A percentile compares a stretch with the other conserved stretches of the same genome.
Evolutionary conservation across 2,113 vertebrate genomes (phyloP).

Genomic region (Tetrao urogallus): DNA sequence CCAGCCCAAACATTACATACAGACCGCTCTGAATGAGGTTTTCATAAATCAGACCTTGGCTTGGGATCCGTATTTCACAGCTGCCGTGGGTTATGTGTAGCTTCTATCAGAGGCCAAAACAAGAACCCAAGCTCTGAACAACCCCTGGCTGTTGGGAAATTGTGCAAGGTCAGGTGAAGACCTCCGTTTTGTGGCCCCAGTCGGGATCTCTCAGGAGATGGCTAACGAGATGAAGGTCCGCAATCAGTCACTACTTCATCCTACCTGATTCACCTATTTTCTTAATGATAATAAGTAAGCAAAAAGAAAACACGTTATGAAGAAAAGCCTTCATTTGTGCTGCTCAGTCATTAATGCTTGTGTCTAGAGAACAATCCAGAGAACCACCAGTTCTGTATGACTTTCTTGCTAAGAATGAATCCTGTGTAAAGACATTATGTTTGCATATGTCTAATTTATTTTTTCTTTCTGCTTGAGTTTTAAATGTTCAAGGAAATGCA

Average conservation of each 20-base stretch:
- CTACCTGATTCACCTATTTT: background rate
- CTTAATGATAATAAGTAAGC: background rate
- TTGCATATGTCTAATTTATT: background rate
- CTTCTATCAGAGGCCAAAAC: background rate
- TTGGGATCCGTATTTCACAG: conserved; percentile 27
- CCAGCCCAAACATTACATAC: background rate
- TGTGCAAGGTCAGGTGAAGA: background rate
- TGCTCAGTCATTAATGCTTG: background rate
- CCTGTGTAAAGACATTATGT: background rate
- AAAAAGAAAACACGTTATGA: background rate
- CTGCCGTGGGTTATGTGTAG: conserved; percentile 1
- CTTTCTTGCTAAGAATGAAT: background rate
- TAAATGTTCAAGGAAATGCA: background rate
- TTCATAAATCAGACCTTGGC: conserved; percentile 46
- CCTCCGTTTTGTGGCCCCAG: background rate
- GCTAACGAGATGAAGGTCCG: background rate
- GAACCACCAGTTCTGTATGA: background rate
- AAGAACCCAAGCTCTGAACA: background rate
- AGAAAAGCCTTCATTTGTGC: background rate
- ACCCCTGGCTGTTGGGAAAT: background rate
- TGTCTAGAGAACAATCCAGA: background rate
- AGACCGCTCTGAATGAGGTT: conserved; percentile 7
- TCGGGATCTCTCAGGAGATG: background rate
- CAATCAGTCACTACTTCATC: background rate
- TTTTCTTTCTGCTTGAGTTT: background rate